A percentile compares a stretch with the other conserved stretches of the same genome.
These are phyloP conservation scores for Cyclopterus lumpus DNA, from an alignment of 2,797 vertebrate species.

Conservation along the genomic window DNA sequence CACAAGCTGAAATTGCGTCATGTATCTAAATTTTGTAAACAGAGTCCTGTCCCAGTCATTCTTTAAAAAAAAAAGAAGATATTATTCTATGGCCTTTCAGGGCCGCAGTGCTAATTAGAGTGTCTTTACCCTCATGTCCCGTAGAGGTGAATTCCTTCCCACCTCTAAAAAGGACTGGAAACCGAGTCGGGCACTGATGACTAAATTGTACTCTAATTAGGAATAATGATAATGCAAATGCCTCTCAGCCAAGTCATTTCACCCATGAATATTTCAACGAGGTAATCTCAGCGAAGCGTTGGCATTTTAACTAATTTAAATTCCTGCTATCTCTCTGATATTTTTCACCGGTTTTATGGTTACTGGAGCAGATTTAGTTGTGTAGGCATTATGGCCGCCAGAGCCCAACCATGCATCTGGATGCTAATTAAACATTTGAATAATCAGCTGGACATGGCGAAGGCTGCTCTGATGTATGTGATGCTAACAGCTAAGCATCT, in stretches of 20 bases:
- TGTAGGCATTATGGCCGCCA: slow-evolving; percentile 67
- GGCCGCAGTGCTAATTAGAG: slow-evolving; percentile 64
- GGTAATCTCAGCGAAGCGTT: slow-evolving; percentile 75
- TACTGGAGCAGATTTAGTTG: slow-evolving; percentile 66
- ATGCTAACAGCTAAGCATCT: slow-evolving; percentile 27
- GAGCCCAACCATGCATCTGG: slow-evolving; percentile 68
- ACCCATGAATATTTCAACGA: slow-evolving; percentile 81
- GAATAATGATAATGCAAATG: slow-evolving; percentile 81
- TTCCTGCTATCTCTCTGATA: slow-evolving; percentile 71
- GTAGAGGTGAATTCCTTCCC: slow-evolving; percentile 75
- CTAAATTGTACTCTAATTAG: slow-evolving; percentile 78
- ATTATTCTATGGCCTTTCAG: slow-evolving; percentile 64
- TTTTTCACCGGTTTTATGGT: slow-evolving; percentile 63
- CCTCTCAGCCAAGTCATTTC: slow-evolving; percentile 79
- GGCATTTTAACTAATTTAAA: slow-evolving; percentile 84
- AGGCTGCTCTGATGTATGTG: slow-evolving; percentile 5
- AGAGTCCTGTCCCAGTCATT: slow-evolving; percentile 55
- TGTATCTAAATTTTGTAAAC: slow-evolving; percentile 70
- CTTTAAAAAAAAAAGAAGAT: not conserved
- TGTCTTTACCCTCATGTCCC: slow-evolving; percentile 68
- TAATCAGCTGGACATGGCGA: slow-evolving; percentile 61
- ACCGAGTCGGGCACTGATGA: slow-evolving; percentile 69
- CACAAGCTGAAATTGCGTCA: slow-evolving; percentile 51
- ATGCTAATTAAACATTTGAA: slow-evolving; percentile 80
- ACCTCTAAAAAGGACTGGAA: slow-evolving; percentile 59